Evolutionary conservation across 1,140 invertebrate genomes (phyloP).

Genomic region (Brachionus rotundiformis): DNA sequence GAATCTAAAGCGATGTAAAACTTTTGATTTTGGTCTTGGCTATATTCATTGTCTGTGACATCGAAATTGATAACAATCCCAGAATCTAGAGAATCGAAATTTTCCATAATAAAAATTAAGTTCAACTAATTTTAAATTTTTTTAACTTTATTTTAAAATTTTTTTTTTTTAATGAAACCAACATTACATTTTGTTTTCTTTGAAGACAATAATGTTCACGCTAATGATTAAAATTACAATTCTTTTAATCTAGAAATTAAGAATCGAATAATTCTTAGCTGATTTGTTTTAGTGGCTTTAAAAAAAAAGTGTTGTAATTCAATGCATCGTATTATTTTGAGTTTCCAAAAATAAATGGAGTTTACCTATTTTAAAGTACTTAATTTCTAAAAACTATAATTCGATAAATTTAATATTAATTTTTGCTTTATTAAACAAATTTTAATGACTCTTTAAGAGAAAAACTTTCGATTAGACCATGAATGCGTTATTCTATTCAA

Average conservation of each 20-base stretch:
- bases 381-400: constrained; percentile 5
- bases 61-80: not conserved
- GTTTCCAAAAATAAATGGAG: not conserved
- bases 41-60: not conserved
- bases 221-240: not conserved
- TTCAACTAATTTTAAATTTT: not conserved
- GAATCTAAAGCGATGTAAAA: not conserved
- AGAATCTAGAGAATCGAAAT: not conserved
- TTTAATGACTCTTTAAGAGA: not conserved
- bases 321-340: too few relatives aligned
- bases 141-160: constrained; percentile 2
- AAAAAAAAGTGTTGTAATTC: not conserved
- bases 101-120: constrained; percentile 1
- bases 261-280: not conserved
- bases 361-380: not conserved
- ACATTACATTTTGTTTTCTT: constrained; percentile 1
- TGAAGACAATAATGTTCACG: not conserved
- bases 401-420: not conserved
- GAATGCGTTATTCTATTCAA: constrained; percentile 7
- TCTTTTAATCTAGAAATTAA: constrained; percentile 1
- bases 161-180: constrained; percentile 1
- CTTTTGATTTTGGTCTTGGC: not conserved
- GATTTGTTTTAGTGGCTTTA: not conserved
- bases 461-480: not conserved
- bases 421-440: constrained; percentile 5